phyloP scores from a whole-genome alignment of 2,888 invertebrate genomes.

The Microdon myrmicae region DNA sequence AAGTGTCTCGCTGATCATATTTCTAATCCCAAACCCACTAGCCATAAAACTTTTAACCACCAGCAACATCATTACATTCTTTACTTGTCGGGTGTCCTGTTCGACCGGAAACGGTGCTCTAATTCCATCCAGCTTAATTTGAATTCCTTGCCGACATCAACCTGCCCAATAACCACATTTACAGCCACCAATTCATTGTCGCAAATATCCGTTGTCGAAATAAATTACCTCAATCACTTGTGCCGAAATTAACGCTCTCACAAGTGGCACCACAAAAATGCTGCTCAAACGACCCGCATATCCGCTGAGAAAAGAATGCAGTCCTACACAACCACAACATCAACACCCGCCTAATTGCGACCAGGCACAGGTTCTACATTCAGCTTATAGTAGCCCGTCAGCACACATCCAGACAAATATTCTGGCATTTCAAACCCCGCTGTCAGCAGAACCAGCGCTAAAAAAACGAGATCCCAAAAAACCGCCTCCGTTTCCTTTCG shows the following conservation, averaged over 20 bases:
- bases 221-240: constrained; percentile 25
- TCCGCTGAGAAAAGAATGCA: constrained; percentile 42
- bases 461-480: constrained; percentile 13
- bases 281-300: constrained; percentile 26
- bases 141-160: neutral
- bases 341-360: constrained; percentile 39
- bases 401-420: constrained; percentile 30
- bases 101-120: neutral
- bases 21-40: too few relatives aligned
- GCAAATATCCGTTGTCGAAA: constrained; percentile 14
- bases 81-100: too few relatives aligned
- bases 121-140: constrained; percentile 12
- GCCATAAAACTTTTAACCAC: too few relatives aligned
- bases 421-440: constrained; percentile 50
- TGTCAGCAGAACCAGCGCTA: constrained; percentile 48
- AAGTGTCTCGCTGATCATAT: too few relatives aligned
- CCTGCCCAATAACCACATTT: too few relatives aligned
- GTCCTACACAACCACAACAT: constrained; percentile 37
- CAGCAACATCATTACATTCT: too few relatives aligned
- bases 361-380: constrained; percentile 3
- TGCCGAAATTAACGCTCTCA: constrained; percentile 13
- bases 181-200: too few relatives aligned
- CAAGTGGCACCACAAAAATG: constrained; percentile 37
- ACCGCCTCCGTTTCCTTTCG: constrained; percentile 42
- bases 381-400: neutral